Evolutionary conservation across 2,888 invertebrate genomes (phyloP), one percentile per base, ranked within the genome.

Genomic region (Zelleria hepariella): DNA sequence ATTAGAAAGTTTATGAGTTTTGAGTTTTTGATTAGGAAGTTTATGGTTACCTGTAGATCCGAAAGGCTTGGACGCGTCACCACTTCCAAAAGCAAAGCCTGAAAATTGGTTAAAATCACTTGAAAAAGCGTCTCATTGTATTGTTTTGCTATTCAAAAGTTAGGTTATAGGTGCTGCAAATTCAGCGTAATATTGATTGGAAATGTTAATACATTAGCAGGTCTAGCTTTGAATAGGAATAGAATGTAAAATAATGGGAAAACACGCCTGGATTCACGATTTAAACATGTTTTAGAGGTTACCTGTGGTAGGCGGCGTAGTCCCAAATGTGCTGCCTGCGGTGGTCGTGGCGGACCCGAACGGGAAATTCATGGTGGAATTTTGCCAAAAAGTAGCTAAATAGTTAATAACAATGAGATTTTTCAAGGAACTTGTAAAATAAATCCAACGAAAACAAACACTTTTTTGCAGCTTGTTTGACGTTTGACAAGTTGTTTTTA

Each of bases 81-180:
- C 88, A 62, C 83, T 72, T 0, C 83, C 86, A 66, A 82, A 81
- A 25, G 80, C 48, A 64, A 81, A 78, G 0, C 83, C 85, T 82
- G 69, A 32, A 75, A 73, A 24, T 32, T 5, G n/a, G 21, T 23
- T 20, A 27, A 52, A 52, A 27, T 5, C 32, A 47, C 51, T 59
- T 52, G 32, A 42, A n/a, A 42, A 53, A 20, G 42, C 54, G 7
- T 32, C 25, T n/a, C 18, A 23, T 53, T 53, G 25, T 24, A n/a
- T 23, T 24, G 20, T n/a, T 25, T 10, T 25, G 5, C 7, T 8
- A 1, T 8, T 6, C 20, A 55, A 55, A 55, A 18, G 26, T 7
- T 32, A 27, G 1, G 6, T 21, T 20, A 32, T 20, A 32, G 4
- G 8, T 7, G 3, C 51, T 24, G 8, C 4, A 53, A 23, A 53